Percentiles rank a stretch among this genome's conserved stretches.
These are phyloP conservation scores for Nothoprocta pentlandii DNA, from an alignment of 2,113 vertebrate species.

Conservation along the genomic window DNA sequence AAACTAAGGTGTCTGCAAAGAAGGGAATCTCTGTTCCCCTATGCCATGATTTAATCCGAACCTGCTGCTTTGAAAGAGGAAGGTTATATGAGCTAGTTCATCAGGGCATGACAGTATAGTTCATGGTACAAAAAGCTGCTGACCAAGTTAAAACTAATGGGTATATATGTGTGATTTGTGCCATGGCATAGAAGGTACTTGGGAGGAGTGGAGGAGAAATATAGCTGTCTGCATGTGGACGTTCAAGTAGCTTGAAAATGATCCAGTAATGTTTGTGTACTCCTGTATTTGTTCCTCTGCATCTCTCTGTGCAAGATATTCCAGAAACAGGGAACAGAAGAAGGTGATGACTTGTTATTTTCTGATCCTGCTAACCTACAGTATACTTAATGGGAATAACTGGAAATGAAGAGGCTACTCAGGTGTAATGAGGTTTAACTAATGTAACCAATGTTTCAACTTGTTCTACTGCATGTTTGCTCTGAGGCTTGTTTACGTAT, in stretches of 20 bases:
- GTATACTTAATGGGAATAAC: slow-evolving; percentile 30
- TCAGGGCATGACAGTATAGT: rapidly evolving
- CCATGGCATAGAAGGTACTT: not conserved
- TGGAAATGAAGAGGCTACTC: slow-evolving; percentile 65
- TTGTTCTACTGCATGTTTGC: slow-evolving; percentile 66
- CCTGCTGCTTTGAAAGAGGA: not conserved
- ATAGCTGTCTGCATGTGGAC: not conserved
- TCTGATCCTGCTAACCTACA: slow-evolving; percentile 17
- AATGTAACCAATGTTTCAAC: slow-evolving; percentile 65
- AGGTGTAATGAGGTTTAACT: slow-evolving; percentile 67
- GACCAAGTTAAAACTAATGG: not conserved
- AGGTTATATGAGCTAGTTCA: rapidly evolving
- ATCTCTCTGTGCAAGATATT: not conserved
- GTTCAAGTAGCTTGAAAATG: not conserved
- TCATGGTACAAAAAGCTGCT: rapidly evolving
- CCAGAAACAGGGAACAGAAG: not conserved
- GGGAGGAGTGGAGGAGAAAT: not conserved
- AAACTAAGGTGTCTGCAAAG: not conserved
- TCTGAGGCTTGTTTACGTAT: slow-evolving; percentile 74
- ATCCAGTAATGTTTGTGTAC: not conserved
- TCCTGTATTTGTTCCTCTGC: not conserved
- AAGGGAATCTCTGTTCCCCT: not conserved
- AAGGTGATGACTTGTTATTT: not conserved
- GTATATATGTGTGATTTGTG: not conserved
- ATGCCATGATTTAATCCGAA: not conserved